These are phyloP conservation scores for Cyprinodon variegatus DNA, from an alignment of 2,113 vertebrate species.

Conservation along the genomic window DNA sequence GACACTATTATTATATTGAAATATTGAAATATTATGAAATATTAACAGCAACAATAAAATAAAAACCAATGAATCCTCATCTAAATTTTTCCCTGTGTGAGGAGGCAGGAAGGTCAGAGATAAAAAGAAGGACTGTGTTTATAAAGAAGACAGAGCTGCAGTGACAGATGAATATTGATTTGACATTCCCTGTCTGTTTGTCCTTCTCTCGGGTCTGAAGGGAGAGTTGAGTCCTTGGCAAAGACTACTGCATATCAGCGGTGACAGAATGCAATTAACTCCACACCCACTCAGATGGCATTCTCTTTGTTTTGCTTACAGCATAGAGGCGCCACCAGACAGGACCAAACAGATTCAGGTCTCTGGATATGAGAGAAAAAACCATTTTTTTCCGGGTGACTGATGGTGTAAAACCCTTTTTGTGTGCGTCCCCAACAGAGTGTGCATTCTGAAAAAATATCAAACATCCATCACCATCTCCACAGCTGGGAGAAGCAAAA, in stretches of 20 bases:
- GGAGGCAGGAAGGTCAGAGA: neutral
- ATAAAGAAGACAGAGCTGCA: slow-evolving; percentile 1
- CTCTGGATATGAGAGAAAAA: slow-evolving; percentile 26
- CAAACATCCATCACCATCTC: slow-evolving; percentile 58
- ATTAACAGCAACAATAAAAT: neutral
- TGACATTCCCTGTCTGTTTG: neutral
- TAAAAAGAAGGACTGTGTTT: neutral
- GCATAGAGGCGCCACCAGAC: slow-evolving; percentile 35
- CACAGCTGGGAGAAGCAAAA: slow-evolving; percentile 36
- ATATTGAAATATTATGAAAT: neutral
- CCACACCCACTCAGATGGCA: slow-evolving; percentile 47
- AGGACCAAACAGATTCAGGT: slow-evolving; percentile 48
- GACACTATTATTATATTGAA: too few species aligned
- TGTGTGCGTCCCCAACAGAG: slow-evolving; percentile 27
- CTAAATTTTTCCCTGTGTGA: neutral
- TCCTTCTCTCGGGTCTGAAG: slow-evolving; percentile 15
- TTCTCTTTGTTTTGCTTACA: slow-evolving; percentile 45
- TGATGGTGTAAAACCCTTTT: slow-evolving; percentile 40
- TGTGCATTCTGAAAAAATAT: slow-evolving; percentile 49
- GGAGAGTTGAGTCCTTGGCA: slow-evolving; percentile 23
- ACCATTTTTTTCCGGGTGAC: slow-evolving; percentile 43
- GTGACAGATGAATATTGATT: neutral
- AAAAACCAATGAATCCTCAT: neutral
- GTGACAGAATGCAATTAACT: slow-evolving; percentile 64
- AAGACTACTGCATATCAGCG: slow-evolving; percentile 32